A percentile compares a stretch with the other conserved stretches of the same genome.
These are phyloP conservation scores for Belgica antarctica DNA, from an alignment of 2,888 invertebrate species.

Conservation along the genomic window DNA sequence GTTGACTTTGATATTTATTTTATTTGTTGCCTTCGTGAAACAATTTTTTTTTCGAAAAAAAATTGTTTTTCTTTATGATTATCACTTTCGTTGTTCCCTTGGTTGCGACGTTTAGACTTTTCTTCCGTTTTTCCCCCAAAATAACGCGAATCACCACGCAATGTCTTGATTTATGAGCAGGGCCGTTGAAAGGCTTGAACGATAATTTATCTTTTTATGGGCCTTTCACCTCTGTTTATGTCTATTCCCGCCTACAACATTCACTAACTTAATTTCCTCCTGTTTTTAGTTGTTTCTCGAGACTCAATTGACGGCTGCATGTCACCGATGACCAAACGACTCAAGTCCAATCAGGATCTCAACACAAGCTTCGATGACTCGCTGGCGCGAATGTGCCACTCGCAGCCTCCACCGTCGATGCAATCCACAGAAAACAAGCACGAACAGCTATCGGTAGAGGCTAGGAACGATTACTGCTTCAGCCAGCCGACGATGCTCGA, in stretches of 20 bases:
- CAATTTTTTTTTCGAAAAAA: not conserved
- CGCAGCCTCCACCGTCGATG: conserved; percentile 53
- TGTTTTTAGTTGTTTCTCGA: conserved; percentile 44
- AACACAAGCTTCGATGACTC: conserved; percentile 52
- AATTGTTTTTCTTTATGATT: conserved; percentile 33
- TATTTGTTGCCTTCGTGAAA: not conserved
- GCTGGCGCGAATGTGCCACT: conserved; percentile 54
- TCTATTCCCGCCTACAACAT: too few species aligned
- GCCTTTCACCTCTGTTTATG: too few species aligned
- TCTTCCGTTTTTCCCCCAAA: not conserved
- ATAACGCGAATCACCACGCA: conserved; percentile 38
- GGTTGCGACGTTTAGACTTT: conserved; percentile 17
- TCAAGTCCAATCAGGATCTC: conserved; percentile 51
- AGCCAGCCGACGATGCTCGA: conserved; percentile 85
- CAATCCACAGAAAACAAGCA: conserved; percentile 43
- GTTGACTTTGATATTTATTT: too few species aligned
- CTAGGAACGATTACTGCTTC: conserved; percentile 67
- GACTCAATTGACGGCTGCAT: conserved; percentile 52
- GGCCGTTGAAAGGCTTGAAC: too few species aligned
- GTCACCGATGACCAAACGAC: conserved; percentile 54
- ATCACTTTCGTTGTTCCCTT: conserved; percentile 38
- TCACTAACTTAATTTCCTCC: conserved; percentile 7
- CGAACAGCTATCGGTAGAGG: conserved; percentile 51
- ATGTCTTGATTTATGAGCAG: conserved; percentile 40
- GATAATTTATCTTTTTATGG: too few species aligned